Evolutionary conservation across 2,888 invertebrate genomes (phyloP).

Genomic region (Seira musarum): DNA sequence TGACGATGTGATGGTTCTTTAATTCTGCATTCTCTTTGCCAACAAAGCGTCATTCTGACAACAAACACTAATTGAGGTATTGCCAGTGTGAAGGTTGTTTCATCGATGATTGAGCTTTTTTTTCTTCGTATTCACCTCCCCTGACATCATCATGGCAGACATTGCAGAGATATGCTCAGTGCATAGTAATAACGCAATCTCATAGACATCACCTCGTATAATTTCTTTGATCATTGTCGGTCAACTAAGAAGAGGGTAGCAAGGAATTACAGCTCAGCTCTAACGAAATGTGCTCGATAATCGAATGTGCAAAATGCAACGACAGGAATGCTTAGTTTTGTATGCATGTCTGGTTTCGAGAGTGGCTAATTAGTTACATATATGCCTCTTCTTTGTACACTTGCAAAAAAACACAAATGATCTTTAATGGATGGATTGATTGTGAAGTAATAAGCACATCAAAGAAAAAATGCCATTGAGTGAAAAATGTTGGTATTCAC

Average conservation of each 20-base stretch:
- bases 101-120: constrained; percentile 44
- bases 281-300: no score
- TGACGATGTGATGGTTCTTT: constrained; percentile 6
- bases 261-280: no score
- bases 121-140: constrained; percentile 9
- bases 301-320: background rate
- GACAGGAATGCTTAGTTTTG: background rate
- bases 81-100: constrained; percentile 58
- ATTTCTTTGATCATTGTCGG: constrained; percentile 12
- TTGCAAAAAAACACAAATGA: background rate
- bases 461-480: constrained; percentile 28
- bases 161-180: background rate
- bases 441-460: constrained; percentile 26
- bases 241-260: background rate
- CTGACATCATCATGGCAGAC: constrained; percentile 35
- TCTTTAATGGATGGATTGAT: constrained; percentile 27
- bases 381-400: background rate
- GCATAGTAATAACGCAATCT: constrained; percentile 27
- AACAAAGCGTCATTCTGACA: constrained; percentile 36
- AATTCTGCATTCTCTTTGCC: constrained; percentile 14
- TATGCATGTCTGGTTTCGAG: background rate
- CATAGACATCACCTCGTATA: background rate
- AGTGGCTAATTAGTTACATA: background rate
- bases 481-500: constrained; percentile 7
- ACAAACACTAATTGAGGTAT: constrained; percentile 54